phyloP scores from a whole-genome alignment of 2,797 vertebrate genomes.

The Amphiprion clarkii region DNA sequence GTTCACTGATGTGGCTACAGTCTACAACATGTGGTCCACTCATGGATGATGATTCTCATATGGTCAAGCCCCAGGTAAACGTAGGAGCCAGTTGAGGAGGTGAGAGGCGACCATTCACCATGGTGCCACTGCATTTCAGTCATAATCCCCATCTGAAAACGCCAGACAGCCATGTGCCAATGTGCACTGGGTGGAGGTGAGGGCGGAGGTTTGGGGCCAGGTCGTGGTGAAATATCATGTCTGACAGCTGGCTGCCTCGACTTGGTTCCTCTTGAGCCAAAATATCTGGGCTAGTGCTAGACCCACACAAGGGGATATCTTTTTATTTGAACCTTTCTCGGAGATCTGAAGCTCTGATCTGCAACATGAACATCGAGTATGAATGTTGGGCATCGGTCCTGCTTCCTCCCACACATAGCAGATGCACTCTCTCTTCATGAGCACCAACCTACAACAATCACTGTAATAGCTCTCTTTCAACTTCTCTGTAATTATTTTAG shows the following conservation, averaged over 20 bases:
- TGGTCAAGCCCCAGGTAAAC: constrained; percentile 24
- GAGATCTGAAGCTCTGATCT: constrained; percentile 1
- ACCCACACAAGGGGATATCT: background rate
- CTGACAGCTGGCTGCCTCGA: constrained; percentile 33
- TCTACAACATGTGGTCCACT: constrained; percentile 47
- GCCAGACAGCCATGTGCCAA: constrained; percentile 27
- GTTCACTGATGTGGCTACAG: constrained; percentile 43
- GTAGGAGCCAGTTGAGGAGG: constrained; percentile 35
- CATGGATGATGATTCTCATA: constrained; percentile 44
- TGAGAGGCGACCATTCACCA: constrained; percentile 3
- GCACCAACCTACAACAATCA: constrained; percentile 29
- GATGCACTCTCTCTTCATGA: constrained; percentile 5
- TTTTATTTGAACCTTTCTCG: background rate
- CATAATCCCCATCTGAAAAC: constrained; percentile 33
- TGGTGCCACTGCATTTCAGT: constrained; percentile 2
- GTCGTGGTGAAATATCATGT: constrained; percentile 17
- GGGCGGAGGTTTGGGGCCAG: background rate
- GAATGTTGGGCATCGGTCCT: constrained; percentile 32
- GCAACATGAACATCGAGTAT: constrained; percentile 18
- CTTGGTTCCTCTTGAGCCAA: constrained; percentile 15
- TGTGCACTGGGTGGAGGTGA: background rate
- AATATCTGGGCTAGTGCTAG: constrained; percentile 4
- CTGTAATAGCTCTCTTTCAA: constrained; percentile 49
- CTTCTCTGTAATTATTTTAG: constrained; percentile 50
- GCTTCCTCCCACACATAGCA: constrained; percentile 47